Evolutionary conservation across 2,888 invertebrate species (phyloP).

Genomic region (Eristalis arbustorum): DNA sequence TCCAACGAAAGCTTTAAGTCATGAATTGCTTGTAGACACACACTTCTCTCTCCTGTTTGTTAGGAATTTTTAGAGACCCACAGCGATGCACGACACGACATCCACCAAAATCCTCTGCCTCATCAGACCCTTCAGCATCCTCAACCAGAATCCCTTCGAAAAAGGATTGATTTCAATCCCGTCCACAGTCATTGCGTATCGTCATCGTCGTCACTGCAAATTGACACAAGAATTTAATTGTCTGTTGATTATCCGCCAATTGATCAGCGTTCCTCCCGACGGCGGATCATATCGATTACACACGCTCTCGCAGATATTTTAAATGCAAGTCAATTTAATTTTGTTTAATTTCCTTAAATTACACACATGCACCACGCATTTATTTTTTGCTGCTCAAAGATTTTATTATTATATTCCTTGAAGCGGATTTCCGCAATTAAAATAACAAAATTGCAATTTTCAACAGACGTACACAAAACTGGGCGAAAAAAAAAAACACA

Average conservation of each 20-base stretch:
- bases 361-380: background rate
- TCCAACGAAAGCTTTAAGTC: too few relatives aligned
- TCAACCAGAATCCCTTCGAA: too few relatives aligned
- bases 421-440: constrained; percentile 40
- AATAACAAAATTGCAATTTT: constrained; percentile 40
- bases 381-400: background rate
- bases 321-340: constrained; percentile 11
- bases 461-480: background rate
- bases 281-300: background rate
- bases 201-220: background rate
- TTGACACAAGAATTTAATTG: background rate
- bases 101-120: too few relatives aligned
- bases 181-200: too few relatives aligned
- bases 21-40: too few relatives aligned
- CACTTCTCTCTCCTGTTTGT: too few relatives aligned
- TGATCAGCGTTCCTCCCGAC: background rate
- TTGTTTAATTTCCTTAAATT: constrained; percentile 8
- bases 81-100: too few relatives aligned
- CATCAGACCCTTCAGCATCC: too few relatives aligned
- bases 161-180: too few relatives aligned
- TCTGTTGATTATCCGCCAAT: background rate
- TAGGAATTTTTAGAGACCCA: too few relatives aligned
- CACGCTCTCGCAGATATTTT: constrained; percentile 6
- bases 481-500: background rate
- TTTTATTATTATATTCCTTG: background rate